These are phyloP conservation scores for Oryzias melastigma DNA, from an alignment of 2,113 vertebrate genomes.

Conservation along the genomic window DNA sequence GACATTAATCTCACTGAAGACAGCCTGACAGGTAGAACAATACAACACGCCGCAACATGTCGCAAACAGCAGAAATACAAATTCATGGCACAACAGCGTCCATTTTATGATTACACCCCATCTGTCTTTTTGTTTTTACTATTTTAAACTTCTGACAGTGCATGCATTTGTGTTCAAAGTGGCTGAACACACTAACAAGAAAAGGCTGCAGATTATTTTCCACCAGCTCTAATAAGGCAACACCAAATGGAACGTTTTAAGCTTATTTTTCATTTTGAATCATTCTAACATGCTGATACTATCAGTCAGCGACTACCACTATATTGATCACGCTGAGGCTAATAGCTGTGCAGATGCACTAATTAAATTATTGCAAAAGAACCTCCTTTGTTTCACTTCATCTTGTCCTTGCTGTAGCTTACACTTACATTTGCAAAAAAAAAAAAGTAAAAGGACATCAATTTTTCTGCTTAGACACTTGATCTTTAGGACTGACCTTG, in stretches of 20 bases:
- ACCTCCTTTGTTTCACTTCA: too few relatives aligned
- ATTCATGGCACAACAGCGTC: conserved; percentile 1
- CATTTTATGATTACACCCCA: conserved; percentile 12
- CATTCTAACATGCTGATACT: background rate
- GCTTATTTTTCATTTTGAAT: background rate
- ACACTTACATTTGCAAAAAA: background rate
- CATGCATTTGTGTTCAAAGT: background rate
- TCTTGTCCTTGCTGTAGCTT: too few relatives aligned
- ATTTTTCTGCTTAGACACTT: background rate
- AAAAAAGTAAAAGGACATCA: background rate
- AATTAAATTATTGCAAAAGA: conserved; percentile 2
- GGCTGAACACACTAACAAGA: too few relatives aligned
- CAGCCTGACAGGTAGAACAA: conserved; percentile 48
- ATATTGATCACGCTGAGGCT: background rate
- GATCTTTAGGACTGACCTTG: background rate
- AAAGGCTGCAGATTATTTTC: too few relatives aligned
- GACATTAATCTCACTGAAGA: conserved; percentile 65
- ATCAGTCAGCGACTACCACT: background rate
- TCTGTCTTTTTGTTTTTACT: background rate
- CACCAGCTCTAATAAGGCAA: too few relatives aligned
- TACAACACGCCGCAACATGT: conserved; percentile 30
- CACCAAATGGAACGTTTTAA: too few relatives aligned
- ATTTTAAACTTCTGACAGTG: background rate
- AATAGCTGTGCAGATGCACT: conserved; percentile 3
- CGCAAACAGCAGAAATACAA: conserved; percentile 35